phyloP scores from a whole-genome alignment of 1,140 invertebrate genomes.

The Hycleus phaleratus region DNA sequence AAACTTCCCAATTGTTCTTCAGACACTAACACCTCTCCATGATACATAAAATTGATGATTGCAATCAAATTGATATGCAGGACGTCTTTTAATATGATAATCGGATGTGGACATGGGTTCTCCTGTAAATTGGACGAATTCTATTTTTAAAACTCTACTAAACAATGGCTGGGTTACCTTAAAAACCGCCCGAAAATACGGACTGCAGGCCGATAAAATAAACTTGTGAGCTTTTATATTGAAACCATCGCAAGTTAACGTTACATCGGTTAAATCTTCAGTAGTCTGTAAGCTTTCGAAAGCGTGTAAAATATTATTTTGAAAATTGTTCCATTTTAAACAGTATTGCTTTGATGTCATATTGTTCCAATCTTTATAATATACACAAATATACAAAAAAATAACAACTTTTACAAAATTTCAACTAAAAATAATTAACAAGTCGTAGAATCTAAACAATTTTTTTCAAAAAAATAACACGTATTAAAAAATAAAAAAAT shows the following conservation, averaged over 20 bases:
- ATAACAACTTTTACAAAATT: not conserved
- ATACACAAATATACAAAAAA: constrained; percentile 10
- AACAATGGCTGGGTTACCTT: constrained; percentile 31
- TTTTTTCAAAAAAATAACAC: constrained; percentile 5
- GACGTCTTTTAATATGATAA: constrained; percentile 70
- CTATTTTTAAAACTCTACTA: not conserved
- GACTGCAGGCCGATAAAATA: constrained; percentile 46
- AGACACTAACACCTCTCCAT: constrained; percentile 66
- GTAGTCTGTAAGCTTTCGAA: constrained; percentile 48
- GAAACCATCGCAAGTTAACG: constrained; percentile 51
- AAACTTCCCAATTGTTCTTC: constrained; percentile 64
- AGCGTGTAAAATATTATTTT: constrained; percentile 47
- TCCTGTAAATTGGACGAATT: constrained; percentile 42
- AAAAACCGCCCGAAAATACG: constrained; percentile 45
- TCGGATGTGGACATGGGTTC: constrained; percentile 77
- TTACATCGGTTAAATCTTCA: constrained; percentile 55
- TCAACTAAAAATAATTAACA: too few relatives aligned
- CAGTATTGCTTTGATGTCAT: constrained; percentile 48
- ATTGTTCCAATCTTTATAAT: constrained; percentile 11
- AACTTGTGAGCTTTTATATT: constrained; percentile 46
- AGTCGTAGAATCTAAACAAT: too few relatives aligned
- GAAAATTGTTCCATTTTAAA: constrained; percentile 58
- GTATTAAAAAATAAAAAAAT: constrained; percentile 16
- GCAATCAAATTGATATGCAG: constrained; percentile 56
- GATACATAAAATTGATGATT: constrained; percentile 69